Evolutionary conservation across 2,888 invertebrate species (phyloP).

Genomic region (Mimachlamys varia): DNA sequence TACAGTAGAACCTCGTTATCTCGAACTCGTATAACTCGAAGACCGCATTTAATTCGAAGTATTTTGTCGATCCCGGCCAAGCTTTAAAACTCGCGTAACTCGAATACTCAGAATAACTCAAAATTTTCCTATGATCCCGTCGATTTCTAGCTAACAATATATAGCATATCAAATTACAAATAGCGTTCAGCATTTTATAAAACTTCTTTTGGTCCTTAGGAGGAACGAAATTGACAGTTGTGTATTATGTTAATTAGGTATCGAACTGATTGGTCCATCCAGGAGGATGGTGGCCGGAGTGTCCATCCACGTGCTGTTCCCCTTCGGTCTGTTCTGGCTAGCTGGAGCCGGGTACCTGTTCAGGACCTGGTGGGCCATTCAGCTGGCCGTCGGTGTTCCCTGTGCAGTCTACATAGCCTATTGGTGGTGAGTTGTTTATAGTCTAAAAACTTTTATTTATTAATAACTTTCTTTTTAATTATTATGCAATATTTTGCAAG

Average conservation of each 20-base stretch:
- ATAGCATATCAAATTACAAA: too few relatives aligned
- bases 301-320: constrained; percentile 89
- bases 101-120: too few relatives aligned
- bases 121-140: too few relatives aligned
- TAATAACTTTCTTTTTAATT: neutral
- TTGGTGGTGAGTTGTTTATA: constrained; percentile 24
- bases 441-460: neutral
- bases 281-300: constrained; percentile 83
- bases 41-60: too few relatives aligned
- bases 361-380: neutral
- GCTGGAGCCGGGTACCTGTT: constrained; percentile 84
- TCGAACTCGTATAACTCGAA: too few relatives aligned
- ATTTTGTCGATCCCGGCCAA: too few relatives aligned
- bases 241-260: constrained; percentile 49
- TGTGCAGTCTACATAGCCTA: neutral
- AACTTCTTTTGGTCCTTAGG: too few relatives aligned
- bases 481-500: neutral
- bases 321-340: constrained; percentile 87
- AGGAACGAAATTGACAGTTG: too few relatives aligned
- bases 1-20: too few relatives aligned
- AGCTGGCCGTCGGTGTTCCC: neutral
- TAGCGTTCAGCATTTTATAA: too few relatives aligned
- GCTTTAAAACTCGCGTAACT: too few relatives aligned
- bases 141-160: too few relatives aligned
- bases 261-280: constrained; percentile 66